Conservation (phyloP, 2,888 invertebrate genomes). For the Trisateles emortualis region DNA sequence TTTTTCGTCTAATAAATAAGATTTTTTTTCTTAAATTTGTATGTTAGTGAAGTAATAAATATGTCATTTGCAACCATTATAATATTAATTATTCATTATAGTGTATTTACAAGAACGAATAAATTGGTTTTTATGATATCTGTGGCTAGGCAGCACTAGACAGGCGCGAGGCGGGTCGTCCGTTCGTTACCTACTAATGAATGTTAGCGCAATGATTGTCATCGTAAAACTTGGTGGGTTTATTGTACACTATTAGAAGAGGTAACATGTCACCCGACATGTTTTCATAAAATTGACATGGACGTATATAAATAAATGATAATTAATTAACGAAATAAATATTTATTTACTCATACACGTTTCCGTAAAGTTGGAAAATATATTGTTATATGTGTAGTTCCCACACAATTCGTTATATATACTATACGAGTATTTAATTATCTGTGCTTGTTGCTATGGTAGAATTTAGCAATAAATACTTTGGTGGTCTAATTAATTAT, state of each 20-base stretch:
- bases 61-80: constrained; percentile 39
- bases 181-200: constrained; percentile 47
- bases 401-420: constrained; percentile 3
- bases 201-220: constrained; percentile 46
- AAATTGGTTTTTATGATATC: constrained; percentile 45
- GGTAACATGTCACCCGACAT: constrained; percentile 39
- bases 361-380: constrained; percentile 1
- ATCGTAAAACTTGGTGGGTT: constrained; percentile 50
- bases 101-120: constrained; percentile 50
- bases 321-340: constrained; percentile 28
- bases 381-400: constrained; percentile 1
- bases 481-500: background rate
- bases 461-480: background rate
- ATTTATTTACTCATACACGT: constrained; percentile 20
- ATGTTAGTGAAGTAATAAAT: constrained; percentile 38
- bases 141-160: constrained; percentile 18
- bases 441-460: constrained; percentile 1
- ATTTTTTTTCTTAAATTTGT: constrained; percentile 17
- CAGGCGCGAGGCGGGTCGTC: constrained; percentile 11
- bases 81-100: constrained; percentile 50
- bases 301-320: constrained; percentile 34
- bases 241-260: constrained; percentile 44
- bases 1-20: constrained; percentile 27
- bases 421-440: background rate
- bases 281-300: constrained; percentile 35